Conservation (phyloP, 2,113 vertebrate species). For the Burhinus oedicnemus region DNA sequence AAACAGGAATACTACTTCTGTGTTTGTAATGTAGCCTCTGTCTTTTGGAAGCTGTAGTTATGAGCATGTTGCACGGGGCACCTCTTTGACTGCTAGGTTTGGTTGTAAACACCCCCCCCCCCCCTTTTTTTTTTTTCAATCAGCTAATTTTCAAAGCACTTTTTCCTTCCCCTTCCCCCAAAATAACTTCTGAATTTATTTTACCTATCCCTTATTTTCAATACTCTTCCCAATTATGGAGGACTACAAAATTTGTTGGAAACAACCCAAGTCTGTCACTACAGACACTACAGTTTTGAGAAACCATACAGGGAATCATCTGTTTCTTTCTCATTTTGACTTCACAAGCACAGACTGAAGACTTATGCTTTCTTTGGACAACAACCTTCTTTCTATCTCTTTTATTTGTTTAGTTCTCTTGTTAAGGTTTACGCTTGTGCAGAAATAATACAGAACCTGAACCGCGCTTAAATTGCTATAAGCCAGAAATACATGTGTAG, state of each 20-base stretch:
- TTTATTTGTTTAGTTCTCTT: background rate
- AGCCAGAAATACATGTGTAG: background rate
- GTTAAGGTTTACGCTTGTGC: background rate
- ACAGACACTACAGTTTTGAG: background rate
- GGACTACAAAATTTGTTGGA: background rate
- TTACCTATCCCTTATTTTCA: background rate
- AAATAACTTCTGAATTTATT: background rate
- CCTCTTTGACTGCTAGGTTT: too few relatives aligned
- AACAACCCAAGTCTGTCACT: background rate
- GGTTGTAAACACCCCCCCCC: too few relatives aligned
- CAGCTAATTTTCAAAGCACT: background rate
- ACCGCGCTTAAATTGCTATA: background rate
- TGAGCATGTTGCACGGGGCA: rapidly evolving
- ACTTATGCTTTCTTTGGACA: rapidly evolving
- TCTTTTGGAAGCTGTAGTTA: background rate
- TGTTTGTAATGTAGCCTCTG: background rate
- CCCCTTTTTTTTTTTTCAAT: too few relatives aligned
- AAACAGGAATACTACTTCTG: background rate
- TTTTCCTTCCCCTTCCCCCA: background rate
- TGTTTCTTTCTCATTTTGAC: background rate
- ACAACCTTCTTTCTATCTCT: background rate
- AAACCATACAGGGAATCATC: background rate
- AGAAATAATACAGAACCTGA: background rate
- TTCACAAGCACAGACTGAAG: background rate
- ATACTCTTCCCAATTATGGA: background rate